These are phyloP conservation scores for Standfussiana lucernea DNA, from an alignment of 2,888 invertebrate genomes.

Conservation along the genomic window DNA sequence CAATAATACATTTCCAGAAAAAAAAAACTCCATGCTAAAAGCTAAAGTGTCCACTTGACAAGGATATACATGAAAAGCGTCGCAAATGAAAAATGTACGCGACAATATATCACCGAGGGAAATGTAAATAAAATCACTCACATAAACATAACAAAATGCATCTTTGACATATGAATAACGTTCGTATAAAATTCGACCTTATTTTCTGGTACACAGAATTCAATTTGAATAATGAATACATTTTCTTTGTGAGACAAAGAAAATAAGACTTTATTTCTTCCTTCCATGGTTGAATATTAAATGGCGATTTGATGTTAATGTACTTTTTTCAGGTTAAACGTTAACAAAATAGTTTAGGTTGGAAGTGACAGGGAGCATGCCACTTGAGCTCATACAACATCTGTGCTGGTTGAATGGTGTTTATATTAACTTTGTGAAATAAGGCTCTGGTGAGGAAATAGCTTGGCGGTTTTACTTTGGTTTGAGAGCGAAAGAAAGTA, in stretches of 20 bases:
- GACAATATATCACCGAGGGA: conserved; percentile 68
- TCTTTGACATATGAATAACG: conserved; percentile 53
- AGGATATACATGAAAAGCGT: conserved; percentile 66
- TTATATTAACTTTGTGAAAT: conserved; percentile 42
- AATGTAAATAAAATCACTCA: conserved; percentile 71
- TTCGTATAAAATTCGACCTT: conserved; percentile 54
- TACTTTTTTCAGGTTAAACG: conserved; percentile 59
- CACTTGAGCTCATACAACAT: conserved; percentile 60
- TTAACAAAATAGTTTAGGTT: conserved; percentile 66
- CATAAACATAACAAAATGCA: conserved; percentile 66
- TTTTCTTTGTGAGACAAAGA: neutral
- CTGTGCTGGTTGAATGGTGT: conserved; percentile 50
- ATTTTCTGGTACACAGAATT: conserved; percentile 37
- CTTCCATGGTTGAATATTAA: conserved; percentile 23
- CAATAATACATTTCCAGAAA: conserved; percentile 55
- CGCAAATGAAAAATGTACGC: conserved; percentile 69
- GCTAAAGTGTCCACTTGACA: conserved; percentile 70
- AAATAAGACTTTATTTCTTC: conserved; percentile 13
- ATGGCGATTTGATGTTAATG: neutral
- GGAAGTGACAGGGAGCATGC: conserved; percentile 62
- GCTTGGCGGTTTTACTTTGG: neutral
- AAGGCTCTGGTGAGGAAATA: neutral
- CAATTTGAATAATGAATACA: conserved; percentile 48
- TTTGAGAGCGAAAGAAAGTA: neutral
- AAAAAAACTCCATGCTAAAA: conserved; percentile 52